A percentile compares a stretch with the other conserved stretches of the same genome.
These are phyloP conservation scores for Hemibagrus wyckioides DNA, from an alignment of 2,113 vertebrate species.

Conservation along the genomic window DNA sequence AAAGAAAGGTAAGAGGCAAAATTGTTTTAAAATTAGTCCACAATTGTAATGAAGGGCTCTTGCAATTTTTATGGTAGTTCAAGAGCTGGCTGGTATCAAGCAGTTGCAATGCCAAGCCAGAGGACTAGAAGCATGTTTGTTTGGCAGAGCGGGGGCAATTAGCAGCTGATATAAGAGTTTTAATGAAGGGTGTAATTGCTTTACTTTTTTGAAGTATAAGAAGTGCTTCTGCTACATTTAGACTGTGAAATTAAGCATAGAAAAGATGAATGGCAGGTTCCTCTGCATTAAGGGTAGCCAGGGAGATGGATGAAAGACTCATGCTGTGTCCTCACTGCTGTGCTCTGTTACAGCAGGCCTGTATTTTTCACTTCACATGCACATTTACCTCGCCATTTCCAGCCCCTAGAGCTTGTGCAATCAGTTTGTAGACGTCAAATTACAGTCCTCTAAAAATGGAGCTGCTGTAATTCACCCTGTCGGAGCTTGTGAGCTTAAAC, in stretches of 20 bases:
- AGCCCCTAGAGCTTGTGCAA: conserved; percentile 13
- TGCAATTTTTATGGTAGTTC: neutral
- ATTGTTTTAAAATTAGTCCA: conserved; percentile 1
- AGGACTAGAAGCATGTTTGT: conserved; percentile 29
- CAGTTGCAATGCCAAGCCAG: neutral
- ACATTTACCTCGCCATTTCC: conserved; percentile 24
- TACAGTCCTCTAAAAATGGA: conserved; percentile 34
- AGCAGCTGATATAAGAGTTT: conserved; percentile 43
- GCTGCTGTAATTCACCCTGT: conserved; percentile 19
- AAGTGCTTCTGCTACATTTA: conserved; percentile 34
- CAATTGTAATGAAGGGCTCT: neutral
- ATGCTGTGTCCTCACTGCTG: conserved; percentile 16
- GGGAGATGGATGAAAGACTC: neutral
- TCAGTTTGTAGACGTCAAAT: conserved; percentile 27
- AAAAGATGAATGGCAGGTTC: conserved; percentile 34
- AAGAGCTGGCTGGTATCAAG: conserved; percentile 8
- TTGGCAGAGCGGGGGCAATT: conserved; percentile 46
- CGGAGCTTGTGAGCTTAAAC: neutral
- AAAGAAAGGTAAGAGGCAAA: neutral
- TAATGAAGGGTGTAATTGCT: conserved; percentile 54
- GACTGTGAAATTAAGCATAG: conserved; percentile 46
- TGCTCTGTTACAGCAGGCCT: conserved; percentile 16
- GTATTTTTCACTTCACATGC: conserved; percentile 45
- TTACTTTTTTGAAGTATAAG: conserved; percentile 29
- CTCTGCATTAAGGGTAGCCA: conserved; percentile 4